phyloP scores from a whole-genome alignment of 2,113 vertebrate species.

The Pteronura brasiliensis region DNA sequence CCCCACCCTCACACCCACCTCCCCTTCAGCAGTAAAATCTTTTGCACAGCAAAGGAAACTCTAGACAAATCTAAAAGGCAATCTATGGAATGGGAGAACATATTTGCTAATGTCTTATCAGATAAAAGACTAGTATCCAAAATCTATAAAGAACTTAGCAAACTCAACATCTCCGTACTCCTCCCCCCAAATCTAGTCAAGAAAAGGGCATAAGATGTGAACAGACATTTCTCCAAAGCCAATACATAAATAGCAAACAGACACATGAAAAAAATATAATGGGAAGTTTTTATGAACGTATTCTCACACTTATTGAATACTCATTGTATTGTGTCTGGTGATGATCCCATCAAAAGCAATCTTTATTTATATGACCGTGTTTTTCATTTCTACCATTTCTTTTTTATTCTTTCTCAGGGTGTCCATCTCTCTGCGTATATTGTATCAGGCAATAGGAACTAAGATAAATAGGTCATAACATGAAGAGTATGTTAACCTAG shows the following conservation, averaged over 20 bases:
- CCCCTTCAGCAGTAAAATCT: neutral
- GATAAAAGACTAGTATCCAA: neutral
- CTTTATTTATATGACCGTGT: neutral
- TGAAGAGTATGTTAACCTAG: neutral
- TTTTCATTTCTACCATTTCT: neutral
- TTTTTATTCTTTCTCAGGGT: neutral
- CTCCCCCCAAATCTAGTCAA: neutral
- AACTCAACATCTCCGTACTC: neutral
- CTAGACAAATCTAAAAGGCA: neutral
- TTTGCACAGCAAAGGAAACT: neutral
- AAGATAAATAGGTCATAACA: neutral
- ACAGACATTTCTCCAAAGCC: neutral
- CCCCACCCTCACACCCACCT: neutral
- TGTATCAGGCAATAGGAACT: neutral
- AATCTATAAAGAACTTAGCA: neutral
- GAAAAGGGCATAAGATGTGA: neutral
- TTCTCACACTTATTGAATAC: neutral
- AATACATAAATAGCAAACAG: neutral
- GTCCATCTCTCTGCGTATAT: neutral
- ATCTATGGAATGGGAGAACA: neutral
- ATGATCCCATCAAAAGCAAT: neutral
- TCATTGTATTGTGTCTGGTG: neutral
- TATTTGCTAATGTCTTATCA: neutral
- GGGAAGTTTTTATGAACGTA: neutral
- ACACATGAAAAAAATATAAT: neutral